Evolutionary conservation across 2,797 vertebrate genomes (phyloP), one percentile per base, ranked within the genome.

Genomic region (Rousettus madagascariensis): DNA sequence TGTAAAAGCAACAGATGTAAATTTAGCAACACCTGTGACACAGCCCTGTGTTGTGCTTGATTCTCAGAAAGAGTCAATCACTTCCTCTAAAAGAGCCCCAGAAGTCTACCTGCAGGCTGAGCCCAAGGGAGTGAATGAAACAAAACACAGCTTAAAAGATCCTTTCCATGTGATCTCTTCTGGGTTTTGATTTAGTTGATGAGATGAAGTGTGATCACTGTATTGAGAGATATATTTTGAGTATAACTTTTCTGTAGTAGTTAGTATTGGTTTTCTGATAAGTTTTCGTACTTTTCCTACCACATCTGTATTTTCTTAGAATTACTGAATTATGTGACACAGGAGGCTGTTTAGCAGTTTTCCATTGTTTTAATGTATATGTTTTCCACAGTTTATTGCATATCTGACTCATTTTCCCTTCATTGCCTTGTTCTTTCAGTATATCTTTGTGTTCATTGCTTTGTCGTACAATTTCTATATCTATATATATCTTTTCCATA

Each of bases 231-330:
- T 97, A 97, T 98, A 98, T 98, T 98, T 98, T 98, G 97, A 98
- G 97, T 98, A 98, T 98, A 98, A 98, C 97, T 98, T 98, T 98
- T 98, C 97, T 98, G 98, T 98, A 96, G 97, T 98, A 98, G 97
- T 98, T 74, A 98, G 97, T 98, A 97, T 98, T 98, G 98, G 98
- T 98, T 99, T 98, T 98, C 98, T 98, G 98, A 98, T 98, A 98
- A 98, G 98, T 98, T 98, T 99, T 99, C 97, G 97, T 99, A 98
- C 98, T 98, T 98, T 88, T 99, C 99, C 98, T 99, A 99, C 98
- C 98, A 98, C 98, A 98, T 98, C 96, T 99, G 98, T 99, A 98
- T 99, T 99, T 99, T 99, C 98, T 98, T 99, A 99, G 98, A 98
- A 98, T 98, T 98, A 97, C 97, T 98, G 97, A 97, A 98, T 98